Evolutionary conservation across 2,797 vertebrate genomes (phyloP).

Genomic region (Pterois miles): DNA sequence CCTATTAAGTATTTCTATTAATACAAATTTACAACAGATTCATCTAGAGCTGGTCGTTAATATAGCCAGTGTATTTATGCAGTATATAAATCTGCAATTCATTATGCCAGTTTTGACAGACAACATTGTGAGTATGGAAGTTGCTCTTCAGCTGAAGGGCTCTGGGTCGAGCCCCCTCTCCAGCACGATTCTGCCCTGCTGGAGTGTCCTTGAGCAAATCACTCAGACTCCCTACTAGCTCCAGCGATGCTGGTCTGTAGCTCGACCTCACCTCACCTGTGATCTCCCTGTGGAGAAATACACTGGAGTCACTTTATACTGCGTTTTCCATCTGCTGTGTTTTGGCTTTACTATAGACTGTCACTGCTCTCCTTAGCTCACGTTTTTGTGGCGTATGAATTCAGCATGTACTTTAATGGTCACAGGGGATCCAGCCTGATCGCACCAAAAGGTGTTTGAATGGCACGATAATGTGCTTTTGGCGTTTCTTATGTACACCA

Average conservation of each 20-base stretch:
- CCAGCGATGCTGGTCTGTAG: constrained; percentile 8
- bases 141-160: constrained; percentile 46
- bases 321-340: constrained; percentile 14
- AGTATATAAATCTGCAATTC: constrained; percentile 11
- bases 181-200: constrained; percentile 37
- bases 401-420: constrained; percentile 1
- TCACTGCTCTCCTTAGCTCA: background rate
- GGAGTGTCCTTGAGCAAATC: constrained; percentile 61
- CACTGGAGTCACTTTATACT: constrained; percentile 7
- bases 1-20: background rate
- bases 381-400: background rate
- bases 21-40: background rate
- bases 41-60: background rate
- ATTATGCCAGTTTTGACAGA: constrained; percentile 34
- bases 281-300: constrained; percentile 41
- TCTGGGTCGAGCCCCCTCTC: constrained; percentile 42
- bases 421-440: background rate
- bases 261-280: constrained; percentile 49
- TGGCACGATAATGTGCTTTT: too few relatives aligned
- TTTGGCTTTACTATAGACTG: constrained; percentile 12
- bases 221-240: constrained; percentile 10
- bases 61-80: background rate
- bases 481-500: too few relatives aligned
- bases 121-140: background rate
- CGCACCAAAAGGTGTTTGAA: too few relatives aligned